Evolutionary conservation across 2,113 vertebrate species (phyloP).

Genomic region (Tauraco erythrolophus): DNA sequence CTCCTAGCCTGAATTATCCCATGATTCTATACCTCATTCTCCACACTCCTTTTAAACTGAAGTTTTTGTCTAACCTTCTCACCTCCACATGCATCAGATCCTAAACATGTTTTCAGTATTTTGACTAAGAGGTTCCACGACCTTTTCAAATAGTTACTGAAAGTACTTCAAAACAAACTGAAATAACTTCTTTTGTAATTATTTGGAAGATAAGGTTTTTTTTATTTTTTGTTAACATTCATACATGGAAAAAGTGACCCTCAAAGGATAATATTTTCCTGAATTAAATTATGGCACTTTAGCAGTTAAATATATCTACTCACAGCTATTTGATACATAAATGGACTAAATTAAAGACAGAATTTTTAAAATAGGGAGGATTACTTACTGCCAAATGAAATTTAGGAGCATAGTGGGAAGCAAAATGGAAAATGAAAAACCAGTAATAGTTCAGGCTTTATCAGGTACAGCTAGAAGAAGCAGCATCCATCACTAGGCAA

Average conservation of each 20-base stretch:
- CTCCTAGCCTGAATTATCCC: not conserved
- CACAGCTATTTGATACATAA: not conserved
- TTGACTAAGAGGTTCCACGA: not conserved
- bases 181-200: not conserved
- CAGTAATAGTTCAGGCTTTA: not conserved
- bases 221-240: not conserved
- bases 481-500: not conserved
- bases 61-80: not conserved
- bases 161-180: not conserved
- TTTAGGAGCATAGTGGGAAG: not conserved
- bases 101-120: not conserved
- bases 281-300: not conserved
- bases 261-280: not conserved
- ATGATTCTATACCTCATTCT: not conserved
- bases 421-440: not conserved
- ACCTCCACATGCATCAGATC: not conserved
- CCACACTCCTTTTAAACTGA: not conserved
- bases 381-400: not conserved
- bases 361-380: not conserved
- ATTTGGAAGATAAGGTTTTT: fast-evolving
- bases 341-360: not conserved
- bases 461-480: not conserved
- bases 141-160: not conserved
- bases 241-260: not conserved
- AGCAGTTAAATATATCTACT: not conserved